Base-by-base conservation (phyloP, 2,797 vertebrate species). In the Gymnodraco acuticeps region DNA sequence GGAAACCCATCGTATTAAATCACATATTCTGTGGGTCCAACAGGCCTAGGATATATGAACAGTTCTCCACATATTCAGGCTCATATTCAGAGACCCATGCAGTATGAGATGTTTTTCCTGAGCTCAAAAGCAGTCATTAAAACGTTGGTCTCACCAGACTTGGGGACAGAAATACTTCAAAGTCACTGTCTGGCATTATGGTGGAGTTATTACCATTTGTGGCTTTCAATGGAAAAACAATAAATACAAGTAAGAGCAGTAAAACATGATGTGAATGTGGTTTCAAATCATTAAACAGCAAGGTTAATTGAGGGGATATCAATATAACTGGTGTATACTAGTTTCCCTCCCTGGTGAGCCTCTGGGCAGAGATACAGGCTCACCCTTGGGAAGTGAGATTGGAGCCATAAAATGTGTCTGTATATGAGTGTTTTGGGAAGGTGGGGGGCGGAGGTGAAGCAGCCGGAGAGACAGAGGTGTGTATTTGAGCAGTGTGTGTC, bases 161-260 rank as follows among this genome's bases (percentile, higher is more conserved):
- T 48, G 38, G 78, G 81, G 78, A 91, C 85, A 85, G 55, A 90
- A 91, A 89, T 77, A 85, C 72, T 73, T 91, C 76, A 88, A 90
- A 92, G 81, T 75, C 66, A 5, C 53, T 73, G 64, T 74, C 74
- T 86, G 75, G 75, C 81, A 78, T 80, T 89, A 80, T 82, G 75
- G 53, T 86, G 78, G 78, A 79, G 70, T 84, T 92, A 84, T 84
- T 85, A 81, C 73, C 77, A 84, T 82, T 88, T 86, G 91, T 89
- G 91, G 85, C 75, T 92, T 93, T 86, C 53, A 78, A 73, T 90
- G 87, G 83, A 90, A 93, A 92, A 91, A 92, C 90, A 90, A 90
- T 86, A 88, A 89, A 90, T 87, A 88, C 89, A 90, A 84, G 80
- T 75, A 88, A 75, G 17, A 16, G 74, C 56, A 79, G 85, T 89